A percentile compares a stretch with the other conserved stretches of the same genome.
These are phyloP conservation scores for Epinotia nisella DNA, from an alignment of 2,888 invertebrate genomes.

Conservation along the genomic window DNA sequence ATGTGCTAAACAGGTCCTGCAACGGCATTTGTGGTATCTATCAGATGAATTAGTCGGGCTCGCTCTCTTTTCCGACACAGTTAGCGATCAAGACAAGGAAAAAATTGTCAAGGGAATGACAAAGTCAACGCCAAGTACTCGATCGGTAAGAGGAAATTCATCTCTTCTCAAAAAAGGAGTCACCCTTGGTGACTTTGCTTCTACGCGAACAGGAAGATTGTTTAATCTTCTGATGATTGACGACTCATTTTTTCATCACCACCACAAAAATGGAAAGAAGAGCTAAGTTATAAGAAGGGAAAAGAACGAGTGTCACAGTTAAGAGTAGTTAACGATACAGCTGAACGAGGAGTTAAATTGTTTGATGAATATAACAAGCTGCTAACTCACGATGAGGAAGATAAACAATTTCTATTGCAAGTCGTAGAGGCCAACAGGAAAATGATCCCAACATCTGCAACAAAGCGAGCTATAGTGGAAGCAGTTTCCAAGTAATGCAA, in stretches of 20 bases:
- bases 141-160: constrained; percentile 8
- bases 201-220: constrained; percentile 2
- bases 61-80: constrained; percentile 44
- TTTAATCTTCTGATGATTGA: not conserved
- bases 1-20: constrained; percentile 39
- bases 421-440: constrained; percentile 9
- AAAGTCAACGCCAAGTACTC: not conserved
- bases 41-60: constrained; percentile 45
- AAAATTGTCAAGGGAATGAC: constrained; percentile 38
- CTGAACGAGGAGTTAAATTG: not conserved
- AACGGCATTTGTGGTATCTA: constrained; percentile 45
- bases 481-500: not conserved
- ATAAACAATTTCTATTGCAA: not conserved
- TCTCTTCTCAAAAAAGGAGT: not conserved
- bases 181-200: constrained; percentile 7
- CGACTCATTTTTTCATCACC: not conserved
- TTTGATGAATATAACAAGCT: constrained; percentile 1
- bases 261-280: not conserved
- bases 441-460: not conserved
- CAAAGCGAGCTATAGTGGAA: not conserved
- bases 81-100: constrained; percentile 36
- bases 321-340: not conserved
- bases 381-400: not conserved
- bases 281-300: not conserved
- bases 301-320: not conserved